phyloP scores from a whole-genome alignment of 2,888 invertebrate genomes.

The Microdon myrmicae region DNA sequence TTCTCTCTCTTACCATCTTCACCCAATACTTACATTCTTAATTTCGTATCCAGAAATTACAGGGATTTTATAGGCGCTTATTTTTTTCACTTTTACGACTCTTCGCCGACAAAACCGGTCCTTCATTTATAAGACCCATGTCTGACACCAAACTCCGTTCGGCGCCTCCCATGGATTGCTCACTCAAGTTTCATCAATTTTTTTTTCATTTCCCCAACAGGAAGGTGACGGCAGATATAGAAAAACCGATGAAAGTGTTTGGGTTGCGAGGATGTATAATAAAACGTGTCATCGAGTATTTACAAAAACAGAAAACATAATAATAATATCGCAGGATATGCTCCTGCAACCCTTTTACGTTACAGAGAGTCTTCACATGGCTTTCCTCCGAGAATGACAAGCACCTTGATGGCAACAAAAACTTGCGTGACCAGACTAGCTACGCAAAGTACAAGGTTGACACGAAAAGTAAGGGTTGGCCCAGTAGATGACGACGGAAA shows the following conservation, averaged over 20 bases:
- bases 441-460: too few species aligned
- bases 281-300: constrained; percentile 31
- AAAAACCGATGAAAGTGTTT: too few species aligned
- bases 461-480: constrained; percentile 36
- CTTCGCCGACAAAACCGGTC: too few species aligned
- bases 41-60: constrained; percentile 28
- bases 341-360: too few species aligned
- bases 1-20: constrained; percentile 1
- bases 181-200: constrained; percentile 7
- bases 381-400: too few species aligned
- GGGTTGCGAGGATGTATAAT: constrained; percentile 36
- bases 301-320: constrained; percentile 6
- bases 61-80: constrained; percentile 10
- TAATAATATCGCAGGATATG: constrained; percentile 16
- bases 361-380: too few species aligned
- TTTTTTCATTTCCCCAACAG: constrained; percentile 9
- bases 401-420: constrained; percentile 18
- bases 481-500: constrained; percentile 16
- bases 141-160: constrained; percentile 34
- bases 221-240: too few species aligned
- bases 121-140: constrained; percentile 23
- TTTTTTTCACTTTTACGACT: not conserved
- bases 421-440: constrained; percentile 46
- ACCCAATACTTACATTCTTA: constrained; percentile 37
- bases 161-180: constrained; percentile 42